These are phyloP conservation scores for Hypomesus transpacificus DNA, from an alignment of 2,113 vertebrate species.

Conservation along the genomic window DNA sequence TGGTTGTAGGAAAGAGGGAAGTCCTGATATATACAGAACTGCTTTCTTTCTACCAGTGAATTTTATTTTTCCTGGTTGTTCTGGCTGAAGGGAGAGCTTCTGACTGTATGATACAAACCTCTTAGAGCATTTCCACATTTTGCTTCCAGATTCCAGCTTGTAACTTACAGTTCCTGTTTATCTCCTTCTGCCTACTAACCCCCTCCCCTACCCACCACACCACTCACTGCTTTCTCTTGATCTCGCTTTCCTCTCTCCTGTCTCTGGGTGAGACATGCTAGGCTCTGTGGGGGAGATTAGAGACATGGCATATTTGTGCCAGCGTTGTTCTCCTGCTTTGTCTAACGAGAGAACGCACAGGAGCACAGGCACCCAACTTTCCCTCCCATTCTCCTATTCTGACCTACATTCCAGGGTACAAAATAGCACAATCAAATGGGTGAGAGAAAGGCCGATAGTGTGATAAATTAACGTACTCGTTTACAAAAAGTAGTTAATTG, in stretches of 20 bases:
- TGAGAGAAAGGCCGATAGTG: not conserved
- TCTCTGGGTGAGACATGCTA: conserved; percentile 8
- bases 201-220: no score
- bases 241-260: not conserved
- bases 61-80: not conserved
- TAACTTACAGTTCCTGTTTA: not conserved
- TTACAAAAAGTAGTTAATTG: not conserved
- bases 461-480: not conserved
- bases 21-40: not conserved
- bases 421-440: not conserved
- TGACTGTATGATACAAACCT: not conserved
- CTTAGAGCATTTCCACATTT: not conserved
- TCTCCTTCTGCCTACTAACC: not conserved
- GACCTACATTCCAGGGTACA: conserved; percentile 18
- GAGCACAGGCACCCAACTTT: not conserved
- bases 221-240: not conserved
- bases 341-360: not conserved
- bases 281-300: not conserved
- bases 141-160: not conserved
- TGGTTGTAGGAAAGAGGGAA: conserved; percentile 1
- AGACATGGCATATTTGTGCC: conserved; percentile 5
- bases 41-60: not conserved
- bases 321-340: not conserved
- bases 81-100: not conserved
- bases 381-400: not conserved